Conservation (phyloP, 2,888 invertebrate species). For the Caenorhabditis zanzibari region DNA sequence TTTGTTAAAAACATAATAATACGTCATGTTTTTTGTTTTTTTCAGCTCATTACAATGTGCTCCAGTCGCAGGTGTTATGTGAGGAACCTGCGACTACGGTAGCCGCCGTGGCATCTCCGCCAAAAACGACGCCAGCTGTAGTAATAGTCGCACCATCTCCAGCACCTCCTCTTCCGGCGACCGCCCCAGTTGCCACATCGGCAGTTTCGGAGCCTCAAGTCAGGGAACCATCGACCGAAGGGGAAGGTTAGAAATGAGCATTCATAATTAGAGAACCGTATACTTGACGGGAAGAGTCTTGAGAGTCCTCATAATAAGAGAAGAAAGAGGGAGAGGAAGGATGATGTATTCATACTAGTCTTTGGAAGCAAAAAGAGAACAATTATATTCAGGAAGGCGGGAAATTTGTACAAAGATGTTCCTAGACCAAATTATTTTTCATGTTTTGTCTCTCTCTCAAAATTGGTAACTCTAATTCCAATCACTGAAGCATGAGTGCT, state of each 20-base stretch:
- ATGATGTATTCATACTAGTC: slow-evolving; percentile 1
- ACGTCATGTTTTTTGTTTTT: slow-evolving; percentile 42
- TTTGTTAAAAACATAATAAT: not conserved
- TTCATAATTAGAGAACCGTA: slow-evolving; percentile 34
- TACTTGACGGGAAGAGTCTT: slow-evolving; percentile 11
- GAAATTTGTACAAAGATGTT: not conserved
- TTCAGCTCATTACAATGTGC: slow-evolving; percentile 65
- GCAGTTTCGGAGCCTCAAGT: slow-evolving; percentile 24
- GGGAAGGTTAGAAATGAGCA: slow-evolving; percentile 45
- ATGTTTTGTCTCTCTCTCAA: not conserved
- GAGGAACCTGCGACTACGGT: slow-evolving; percentile 57
- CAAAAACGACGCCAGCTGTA: not conserved
- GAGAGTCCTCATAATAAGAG: slow-evolving; percentile 27
- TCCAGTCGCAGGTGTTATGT: slow-evolving; percentile 47
- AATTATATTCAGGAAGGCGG: slow-evolving; percentile 40
- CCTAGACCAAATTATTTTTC: not conserved
- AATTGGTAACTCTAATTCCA: not conserved
- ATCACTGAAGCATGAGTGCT: not conserved
- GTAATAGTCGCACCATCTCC: not conserved
- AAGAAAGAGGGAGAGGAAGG: too few relatives aligned
- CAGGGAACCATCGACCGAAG: slow-evolving; percentile 54
- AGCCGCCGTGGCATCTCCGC: not conserved
- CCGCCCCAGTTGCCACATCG: not conserved
- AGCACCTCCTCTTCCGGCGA: not conserved
- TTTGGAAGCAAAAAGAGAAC: slow-evolving; percentile 8